Evolutionary conservation across 2,113 vertebrate genomes (phyloP), one percentile per base, ranked within the genome.

Genomic region (Thunnus thynnus): DNA sequence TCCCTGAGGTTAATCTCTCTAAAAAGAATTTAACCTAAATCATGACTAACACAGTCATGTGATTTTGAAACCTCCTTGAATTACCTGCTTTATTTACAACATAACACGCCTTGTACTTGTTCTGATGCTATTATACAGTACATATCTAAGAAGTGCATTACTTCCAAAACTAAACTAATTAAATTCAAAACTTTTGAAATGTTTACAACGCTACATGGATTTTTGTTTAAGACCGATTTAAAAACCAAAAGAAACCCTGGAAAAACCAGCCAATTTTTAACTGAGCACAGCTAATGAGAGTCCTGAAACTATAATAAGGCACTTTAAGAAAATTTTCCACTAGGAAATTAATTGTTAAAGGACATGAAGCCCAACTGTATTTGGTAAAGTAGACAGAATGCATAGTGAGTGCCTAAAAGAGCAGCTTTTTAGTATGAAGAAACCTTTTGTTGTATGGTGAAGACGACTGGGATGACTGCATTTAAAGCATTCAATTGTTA

Each of bases 301-400:
- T 69, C 67, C 63, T 77, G 64, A 67, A 75, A 74, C 62, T 80
- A 74, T 67, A 87, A 83, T 61, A 63, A 82, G 74, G 44, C 22
- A 27, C 36, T 73, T 55, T 41, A 70, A 73, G 54, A 76, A 76
- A 80, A 84, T 41, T 63, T 9, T 46, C 32, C 71, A 81, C 58
- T 2, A 48, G 63, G 62, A 84, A 82, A 65, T 76, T 32, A 77
- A 80, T 80, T 87, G 64, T 75, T 77, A 48, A 48, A 76, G 79
- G 76, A 80, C 60, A 55, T 64, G 76, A 78, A 68, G 55, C 66
- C 75, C 50, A 9, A 62, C 44, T 74, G 63, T 64, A 48, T 78
- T 76, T 63, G 50, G 57, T 54, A 72, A 80, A 83, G 50, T 12
- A 57, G 70, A 72, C 12, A 3, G 17, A 30, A 55, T 50, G 58